Evolutionary conservation across 2,797 vertebrate genomes (phyloP).

Genomic region (Ctenochaetus hawaiiensis): DNA sequence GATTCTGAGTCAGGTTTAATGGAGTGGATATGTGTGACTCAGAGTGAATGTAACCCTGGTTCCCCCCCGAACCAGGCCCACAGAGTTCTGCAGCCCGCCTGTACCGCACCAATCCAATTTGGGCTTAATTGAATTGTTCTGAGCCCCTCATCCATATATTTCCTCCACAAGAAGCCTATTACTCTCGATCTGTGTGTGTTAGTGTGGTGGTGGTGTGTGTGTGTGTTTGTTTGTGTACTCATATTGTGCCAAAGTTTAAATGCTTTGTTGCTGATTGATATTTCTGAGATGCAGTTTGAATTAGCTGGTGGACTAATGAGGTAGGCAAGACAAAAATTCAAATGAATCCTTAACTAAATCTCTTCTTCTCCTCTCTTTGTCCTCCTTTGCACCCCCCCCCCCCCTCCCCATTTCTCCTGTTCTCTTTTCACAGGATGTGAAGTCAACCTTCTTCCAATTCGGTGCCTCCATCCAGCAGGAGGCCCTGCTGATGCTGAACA

Average conservation of each 20-base stretch:
- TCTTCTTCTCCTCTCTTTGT: not conserved
- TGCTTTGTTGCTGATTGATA: conserved; percentile 45
- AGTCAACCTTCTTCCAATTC: conserved; percentile 98
- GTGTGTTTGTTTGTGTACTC: conserved; percentile 3
- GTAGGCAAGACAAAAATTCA: conserved; percentile 22
- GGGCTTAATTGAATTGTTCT: conserved; percentile 79
- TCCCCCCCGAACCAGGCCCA: conserved; percentile 50
- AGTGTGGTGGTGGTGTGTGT: conserved; percentile 29
- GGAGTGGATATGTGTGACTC: conserved; percentile 68
- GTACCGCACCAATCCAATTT: conserved; percentile 78
- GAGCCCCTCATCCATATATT: conserved; percentile 71
- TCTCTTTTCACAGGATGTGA: conserved; percentile 89
- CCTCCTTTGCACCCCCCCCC: not conserved
- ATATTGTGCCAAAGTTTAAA: conserved; percentile 55
- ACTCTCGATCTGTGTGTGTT: conserved; percentile 48
- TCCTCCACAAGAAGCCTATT: conserved; percentile 59
- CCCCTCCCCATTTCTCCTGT: too few species aligned
- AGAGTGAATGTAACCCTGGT: conserved; percentile 55
- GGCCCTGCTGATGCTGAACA: conserved; percentile 95
- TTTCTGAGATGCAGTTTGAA: conserved; percentile 40
- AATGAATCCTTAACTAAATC: conserved; percentile 35
- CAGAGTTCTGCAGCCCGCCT: conserved; percentile 57
- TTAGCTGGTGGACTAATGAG: conserved; percentile 17
- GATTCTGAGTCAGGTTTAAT: conserved; percentile 76
- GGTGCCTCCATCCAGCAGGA: conserved; percentile 98